Percentiles rank a stretch among this genome's conserved stretches.
Evolutionary conservation across 2,113 vertebrate species (phyloP).

Genomic region (Ahaetulla prasina): DNA sequence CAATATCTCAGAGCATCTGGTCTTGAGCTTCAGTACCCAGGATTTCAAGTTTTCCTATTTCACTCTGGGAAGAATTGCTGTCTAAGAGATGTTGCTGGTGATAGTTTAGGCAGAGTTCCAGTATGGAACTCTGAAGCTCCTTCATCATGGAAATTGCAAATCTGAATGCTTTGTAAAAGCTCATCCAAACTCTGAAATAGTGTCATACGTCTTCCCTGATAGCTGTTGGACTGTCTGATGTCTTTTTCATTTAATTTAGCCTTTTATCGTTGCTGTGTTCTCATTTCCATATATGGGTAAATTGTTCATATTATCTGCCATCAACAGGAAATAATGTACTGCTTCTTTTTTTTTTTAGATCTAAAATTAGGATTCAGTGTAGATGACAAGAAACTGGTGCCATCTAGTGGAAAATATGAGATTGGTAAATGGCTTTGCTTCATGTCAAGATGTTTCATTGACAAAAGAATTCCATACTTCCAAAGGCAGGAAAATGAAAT

Average conservation of each 20-base stretch:
- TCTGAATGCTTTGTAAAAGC: neutral
- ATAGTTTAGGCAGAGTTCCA: neutral
- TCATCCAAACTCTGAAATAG: neutral
- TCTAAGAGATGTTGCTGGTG: neutral
- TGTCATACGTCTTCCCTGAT: neutral
- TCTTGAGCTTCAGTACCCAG: neutral
- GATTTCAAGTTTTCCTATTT: neutral
- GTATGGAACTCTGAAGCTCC: neutral
- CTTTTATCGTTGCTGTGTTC: neutral
- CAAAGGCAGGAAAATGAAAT: neutral
- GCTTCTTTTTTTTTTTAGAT: neutral
- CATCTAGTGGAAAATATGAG: slow-evolving; percentile 53
- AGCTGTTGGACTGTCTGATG: neutral
- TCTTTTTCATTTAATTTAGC: neutral
- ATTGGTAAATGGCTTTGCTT: neutral
- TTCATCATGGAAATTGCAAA: neutral
- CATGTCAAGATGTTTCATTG: neutral
- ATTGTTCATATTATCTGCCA: neutral
- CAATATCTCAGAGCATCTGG: neutral
- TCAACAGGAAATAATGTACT: neutral
- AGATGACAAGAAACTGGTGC: slow-evolving; percentile 37
- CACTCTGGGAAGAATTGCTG: neutral
- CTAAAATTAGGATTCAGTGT: neutral
- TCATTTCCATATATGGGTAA: neutral
- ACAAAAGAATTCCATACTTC: neutral